These are phyloP conservation scores for Meloidogyne floridensis DNA, from an alignment of 1,140 invertebrate species.

Conservation along the genomic window DNA sequence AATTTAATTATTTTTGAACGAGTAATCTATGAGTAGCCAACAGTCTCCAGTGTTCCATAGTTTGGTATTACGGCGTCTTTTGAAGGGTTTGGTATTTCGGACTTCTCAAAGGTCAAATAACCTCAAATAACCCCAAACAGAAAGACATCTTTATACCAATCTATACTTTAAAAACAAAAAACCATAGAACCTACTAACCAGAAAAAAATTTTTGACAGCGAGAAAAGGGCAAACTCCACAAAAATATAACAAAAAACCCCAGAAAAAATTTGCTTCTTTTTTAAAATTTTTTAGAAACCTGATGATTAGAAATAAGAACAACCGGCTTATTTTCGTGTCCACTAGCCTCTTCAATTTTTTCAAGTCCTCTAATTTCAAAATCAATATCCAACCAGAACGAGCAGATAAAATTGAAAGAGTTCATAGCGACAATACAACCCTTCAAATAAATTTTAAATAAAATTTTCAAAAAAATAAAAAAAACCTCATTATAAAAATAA, in stretches of 20 bases:
- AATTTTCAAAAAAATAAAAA: background rate
- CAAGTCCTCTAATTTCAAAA: conserved; percentile 42
- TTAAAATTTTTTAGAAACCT: conserved; percentile 20
- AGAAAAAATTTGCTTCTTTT: background rate
- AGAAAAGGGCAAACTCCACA: too few species aligned
- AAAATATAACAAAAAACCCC: background rate
- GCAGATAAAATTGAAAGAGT: conserved; percentile 23
- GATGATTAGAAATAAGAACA: conserved; percentile 45
- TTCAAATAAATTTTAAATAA: conserved; percentile 3
- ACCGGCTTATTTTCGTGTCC: conserved; percentile 32
- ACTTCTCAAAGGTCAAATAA: too few species aligned
- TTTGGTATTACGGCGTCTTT: too few species aligned
- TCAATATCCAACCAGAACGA: conserved; percentile 42
- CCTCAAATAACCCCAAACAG: too few species aligned
- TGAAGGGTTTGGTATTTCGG: too few species aligned
- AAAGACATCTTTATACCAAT: too few species aligned
- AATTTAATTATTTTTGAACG: too few species aligned
- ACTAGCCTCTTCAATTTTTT: conserved; percentile 35
- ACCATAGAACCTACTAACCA: too few species aligned
- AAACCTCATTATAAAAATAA: conserved; percentile 23
- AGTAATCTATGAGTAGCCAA: too few species aligned
- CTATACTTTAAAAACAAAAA: too few species aligned
- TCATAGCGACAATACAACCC: conserved; percentile 29
- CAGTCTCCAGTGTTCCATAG: too few species aligned
- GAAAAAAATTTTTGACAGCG: too few species aligned